Evolutionary conservation across 2,888 invertebrate species (phyloP), one percentile per base, ranked within the genome.

Genomic region (Mesorhabditis sp.): DNA sequence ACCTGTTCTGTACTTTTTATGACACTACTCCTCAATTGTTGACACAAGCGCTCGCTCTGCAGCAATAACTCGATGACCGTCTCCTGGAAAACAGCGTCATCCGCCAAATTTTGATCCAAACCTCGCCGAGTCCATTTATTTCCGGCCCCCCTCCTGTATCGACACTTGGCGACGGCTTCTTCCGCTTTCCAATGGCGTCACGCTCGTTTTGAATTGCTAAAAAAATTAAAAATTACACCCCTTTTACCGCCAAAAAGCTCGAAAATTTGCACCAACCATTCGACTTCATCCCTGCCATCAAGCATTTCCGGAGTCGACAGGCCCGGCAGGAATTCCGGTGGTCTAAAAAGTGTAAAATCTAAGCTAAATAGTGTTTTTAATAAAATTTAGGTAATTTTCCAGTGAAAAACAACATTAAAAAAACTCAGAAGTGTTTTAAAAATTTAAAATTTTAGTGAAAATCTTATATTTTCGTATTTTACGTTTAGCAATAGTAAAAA

Each of bases 131-230:
- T n/a, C 5, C 6, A 65, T 43, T 65, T 43, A 6, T 65, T 43
- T 65, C 41, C 28, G 10, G 50, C 13, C 15, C 43, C 13, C 15
- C 43, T 67, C n/a, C 45, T 13, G 28, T 28, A 50, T 67, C 6
- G 45, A 10, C 10, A 69, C 69, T 50, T n/a, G 7, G 10, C n/a
- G n/a, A 43, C 10, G 75, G 68, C 67, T 79, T 77, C 71, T 79
- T 77, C 61, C 82, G 69, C 70, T 82, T 82, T 64, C 82, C 82
- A 62, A 82, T 80, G 0, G 77, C 70, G 62, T 82, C 82, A 7
- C 82, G 70, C 63, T 82, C 82, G 62, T 78, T 80, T 72, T 82
- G 82, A 67, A 82, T 82, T 13, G 82, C 82, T 79, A 70, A 45
- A 68, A 68, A 42, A 50, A 44, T 43, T 66, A 43, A 45, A n/a